Evolutionary conservation across 2,797 vertebrate species (phyloP).

Genomic region (Rhinoraja longicauda): DNA sequence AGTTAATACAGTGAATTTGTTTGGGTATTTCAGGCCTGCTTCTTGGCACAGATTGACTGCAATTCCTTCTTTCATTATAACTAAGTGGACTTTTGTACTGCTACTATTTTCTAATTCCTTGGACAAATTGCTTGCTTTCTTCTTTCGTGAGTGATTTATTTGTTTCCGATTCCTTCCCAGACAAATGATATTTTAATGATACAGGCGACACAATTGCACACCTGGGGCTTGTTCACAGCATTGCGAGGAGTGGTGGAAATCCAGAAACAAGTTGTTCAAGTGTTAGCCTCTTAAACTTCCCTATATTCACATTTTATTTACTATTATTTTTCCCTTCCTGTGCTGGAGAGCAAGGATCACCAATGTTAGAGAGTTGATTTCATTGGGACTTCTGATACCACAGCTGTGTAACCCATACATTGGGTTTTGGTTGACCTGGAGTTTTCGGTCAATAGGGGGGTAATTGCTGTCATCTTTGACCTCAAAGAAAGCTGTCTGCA

Average conservation of each 20-base stretch:
- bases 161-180: background rate
- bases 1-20: background rate
- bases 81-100: background rate
- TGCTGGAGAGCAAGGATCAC: background rate
- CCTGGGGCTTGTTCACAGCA: background rate
- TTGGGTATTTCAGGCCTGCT: background rate
- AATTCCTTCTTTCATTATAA: background rate
- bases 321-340: background rate
- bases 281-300: background rate
- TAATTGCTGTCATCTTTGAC: too few species aligned
- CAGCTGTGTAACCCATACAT: background rate
- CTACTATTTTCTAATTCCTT: background rate
- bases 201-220: background rate
- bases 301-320: background rate
- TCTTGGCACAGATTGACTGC: background rate
- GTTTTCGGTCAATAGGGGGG: too few species aligned
- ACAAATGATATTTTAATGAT: background rate
- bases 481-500: too few species aligned
- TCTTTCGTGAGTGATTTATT: background rate
- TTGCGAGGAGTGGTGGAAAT: background rate
- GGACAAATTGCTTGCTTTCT: background rate
- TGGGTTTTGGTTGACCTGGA: too few species aligned
- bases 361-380: background rate
- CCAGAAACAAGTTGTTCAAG: background rate
- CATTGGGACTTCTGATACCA: background rate